Evolutionary conservation across 2,113 vertebrate species (phyloP), one percentile per base, ranked within the genome.

Genomic region (Gracilinanus agilis): DNA sequence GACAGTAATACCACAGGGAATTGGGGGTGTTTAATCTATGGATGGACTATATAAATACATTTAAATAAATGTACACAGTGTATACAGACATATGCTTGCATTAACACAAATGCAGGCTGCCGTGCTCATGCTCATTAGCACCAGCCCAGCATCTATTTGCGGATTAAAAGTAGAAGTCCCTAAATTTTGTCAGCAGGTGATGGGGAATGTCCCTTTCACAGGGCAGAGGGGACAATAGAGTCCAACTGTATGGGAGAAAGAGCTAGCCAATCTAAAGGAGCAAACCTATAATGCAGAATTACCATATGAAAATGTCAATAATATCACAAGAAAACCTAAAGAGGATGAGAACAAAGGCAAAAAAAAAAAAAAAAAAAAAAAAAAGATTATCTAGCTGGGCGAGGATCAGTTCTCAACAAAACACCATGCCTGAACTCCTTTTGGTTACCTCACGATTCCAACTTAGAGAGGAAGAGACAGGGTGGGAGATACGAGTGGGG

Each of bases 271-370:
- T 97, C 95, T 96, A 98, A 98, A 98, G 98, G 94, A 98, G 94
- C 75, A 97, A 91, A 0, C 40, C 90, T 95, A 97, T 34, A 96
- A 97, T 98, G 58, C 95, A 91, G 97, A 98, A 98, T 98, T 98
- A 98, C 96, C 97, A 97, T 98, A 98, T 95, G 97, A 98, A 99
- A 98, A 98, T 98, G 97, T 96, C 95, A 98, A 97, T 97, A 97
- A 92, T 97, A 97, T 97, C 96, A 97, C 92, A 97, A 94, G 94
- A 97, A 98, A 90, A 91, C 58, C 91, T 96, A 93, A 97, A 98
- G 94, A 88, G 96, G 95, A 96, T 88, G 91, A 97, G 96, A 97
- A 98, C 94, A 98, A 98, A 98, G 95, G 95, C 96, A 97, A 96
- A 97, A 98, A 98, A 96, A 97, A 96, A 97, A 98, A 98, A 97